Evolutionary conservation across 2,888 invertebrate genomes (phyloP), one percentile per base, ranked within the genome.

Genomic region (Sarcophaga subvicina): DNA sequence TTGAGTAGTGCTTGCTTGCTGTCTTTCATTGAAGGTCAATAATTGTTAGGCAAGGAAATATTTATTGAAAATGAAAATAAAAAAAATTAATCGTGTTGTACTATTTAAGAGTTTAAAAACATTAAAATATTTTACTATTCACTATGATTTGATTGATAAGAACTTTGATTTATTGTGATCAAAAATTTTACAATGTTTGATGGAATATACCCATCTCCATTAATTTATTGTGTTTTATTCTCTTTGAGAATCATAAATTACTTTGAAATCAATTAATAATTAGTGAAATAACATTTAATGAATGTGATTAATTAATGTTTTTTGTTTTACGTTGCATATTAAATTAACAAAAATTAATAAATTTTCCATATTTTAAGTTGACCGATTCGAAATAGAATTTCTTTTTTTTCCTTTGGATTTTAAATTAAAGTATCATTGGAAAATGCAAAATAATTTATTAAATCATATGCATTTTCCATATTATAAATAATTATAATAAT

Each of bases 21-120:
- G 37, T 14, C n/a, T 22, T 76, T 54, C 20, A 45, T 10, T 22
- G 81, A 76, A 82, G 81, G 81, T 76, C 81, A 76, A 12, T 69
- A 37, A 27, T 75, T 63, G 20, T 67, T 54, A 14, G 14, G 10
- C 8, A 37, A 0, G 8, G 10, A 37, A 37, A 37, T 37, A 37
- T 37, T 54, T 54, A 17, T 17, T 17, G 17, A 54, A 54, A 54
- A 54, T 4, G 5, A 54, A 54, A 54, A 54, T 17, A 17, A 54
- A 54, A 3, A 0, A 54, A 54, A 54, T 14, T 14, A 49, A 49
- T 14, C 11, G 62, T 78, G 20, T 62, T 62, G 2, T 49, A 70
- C 3, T n/a, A 70, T 62, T 69, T 69, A 59, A 10, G 37, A 0
- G 37, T 17, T 27, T 1, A 25, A 49, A 12, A 75, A 25, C 17